phyloP scores from a whole-genome alignment of 2,797 vertebrate genomes.

The Morus bassanus region DNA sequence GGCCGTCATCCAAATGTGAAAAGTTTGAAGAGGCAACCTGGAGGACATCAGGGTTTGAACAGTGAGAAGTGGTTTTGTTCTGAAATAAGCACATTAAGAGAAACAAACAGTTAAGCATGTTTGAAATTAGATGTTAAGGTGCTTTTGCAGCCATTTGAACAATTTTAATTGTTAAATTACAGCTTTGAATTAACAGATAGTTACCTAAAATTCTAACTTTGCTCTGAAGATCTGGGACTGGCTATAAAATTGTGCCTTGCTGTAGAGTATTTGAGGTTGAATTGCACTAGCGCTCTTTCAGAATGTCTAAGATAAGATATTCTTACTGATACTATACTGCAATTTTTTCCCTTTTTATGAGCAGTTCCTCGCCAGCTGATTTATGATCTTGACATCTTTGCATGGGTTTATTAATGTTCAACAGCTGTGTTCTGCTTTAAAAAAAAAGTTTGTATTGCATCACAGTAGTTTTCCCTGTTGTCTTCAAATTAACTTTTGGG shows the following conservation, averaged over 20 bases:
- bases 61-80: background rate
- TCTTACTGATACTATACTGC: background rate
- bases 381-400: background rate
- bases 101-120: background rate
- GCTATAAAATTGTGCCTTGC: background rate
- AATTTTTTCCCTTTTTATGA: background rate
- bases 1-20: background rate
- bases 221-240: background rate
- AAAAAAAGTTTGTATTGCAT: background rate
- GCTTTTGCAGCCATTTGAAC: background rate
- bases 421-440: background rate
- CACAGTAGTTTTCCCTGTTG: background rate
- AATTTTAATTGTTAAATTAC: background rate
- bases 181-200: background rate
- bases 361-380: background rate
- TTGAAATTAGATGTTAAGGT: background rate
- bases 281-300: background rate
- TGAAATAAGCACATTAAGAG: background rate
- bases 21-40: background rate
- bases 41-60: background rate
- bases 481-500: background rate
- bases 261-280: background rate
- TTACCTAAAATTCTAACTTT: background rate
- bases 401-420: background rate
- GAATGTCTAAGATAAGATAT: background rate